A percentile compares a stretch with the other conserved stretches of the same genome.
Evolutionary conservation across 2,797 vertebrate genomes (phyloP).

Genomic region (Xenentodon cancila): DNA sequence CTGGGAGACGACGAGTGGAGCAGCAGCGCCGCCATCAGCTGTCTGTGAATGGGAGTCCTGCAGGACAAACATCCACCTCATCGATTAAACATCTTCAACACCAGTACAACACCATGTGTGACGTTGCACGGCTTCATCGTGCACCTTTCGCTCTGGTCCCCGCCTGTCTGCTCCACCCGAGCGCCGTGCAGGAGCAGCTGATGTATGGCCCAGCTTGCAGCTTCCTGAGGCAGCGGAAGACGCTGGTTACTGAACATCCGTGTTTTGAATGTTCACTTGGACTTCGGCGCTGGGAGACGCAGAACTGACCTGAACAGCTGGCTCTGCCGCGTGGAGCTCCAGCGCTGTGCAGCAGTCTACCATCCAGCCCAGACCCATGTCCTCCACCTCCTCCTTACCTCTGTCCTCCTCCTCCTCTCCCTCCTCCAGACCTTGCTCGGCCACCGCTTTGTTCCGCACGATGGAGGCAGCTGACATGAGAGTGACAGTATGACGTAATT

Average conservation of each 20-base stretch:
- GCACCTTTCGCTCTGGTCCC: slow-evolving; percentile 89
- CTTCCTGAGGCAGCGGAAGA: slow-evolving; percentile 80
- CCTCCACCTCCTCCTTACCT: slow-evolving; percentile 69
- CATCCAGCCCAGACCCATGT: slow-evolving; percentile 86
- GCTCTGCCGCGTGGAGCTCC: slow-evolving; percentile 85
- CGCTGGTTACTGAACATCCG: no score
- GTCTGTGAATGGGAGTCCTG: slow-evolving; percentile 89
- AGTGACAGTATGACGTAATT: background rate
- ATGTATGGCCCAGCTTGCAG: slow-evolving; percentile 94
- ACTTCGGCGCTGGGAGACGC: accelerated
- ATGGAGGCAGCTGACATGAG: slow-evolving; percentile 88
- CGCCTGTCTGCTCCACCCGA: slow-evolving; percentile 78
- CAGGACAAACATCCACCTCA: slow-evolving; percentile 2
- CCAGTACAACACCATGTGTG: no score
- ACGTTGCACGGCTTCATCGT: background rate
- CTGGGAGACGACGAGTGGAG: slow-evolving; percentile 88
- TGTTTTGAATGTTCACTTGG: no score
- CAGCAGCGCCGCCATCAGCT: slow-evolving; percentile 92
- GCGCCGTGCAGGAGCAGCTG: slow-evolving; percentile 88
- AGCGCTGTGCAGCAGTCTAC: slow-evolving; percentile 88
- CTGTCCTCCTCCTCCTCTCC: slow-evolving; percentile 78
- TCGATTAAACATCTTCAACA: background rate
- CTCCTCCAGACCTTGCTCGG: slow-evolving; percentile 75
- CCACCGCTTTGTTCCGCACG: slow-evolving; percentile 87
- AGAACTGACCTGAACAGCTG: slow-evolving; percentile 86